A percentile compares a stretch with the other conserved stretches of the same genome.
phyloP scores from a whole-genome alignment of 2,888 invertebrate genomes.

The Cataglyphis albicans region DNA sequence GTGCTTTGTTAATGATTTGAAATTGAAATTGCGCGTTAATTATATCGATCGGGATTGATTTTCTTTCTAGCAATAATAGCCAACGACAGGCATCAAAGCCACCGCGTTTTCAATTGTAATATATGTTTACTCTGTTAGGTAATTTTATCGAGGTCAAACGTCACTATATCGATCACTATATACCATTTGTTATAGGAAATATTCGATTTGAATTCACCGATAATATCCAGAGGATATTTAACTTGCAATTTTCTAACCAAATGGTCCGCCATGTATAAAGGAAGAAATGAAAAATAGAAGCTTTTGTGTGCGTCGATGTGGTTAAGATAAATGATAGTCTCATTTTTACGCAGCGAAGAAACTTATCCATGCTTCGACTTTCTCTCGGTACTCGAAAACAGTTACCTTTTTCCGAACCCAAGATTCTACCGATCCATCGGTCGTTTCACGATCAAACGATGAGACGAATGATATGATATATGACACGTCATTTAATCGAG shows the following conservation, averaged over 20 bases:
- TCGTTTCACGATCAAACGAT: conserved; percentile 5
- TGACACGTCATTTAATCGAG: neutral
- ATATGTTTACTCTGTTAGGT: conserved; percentile 24
- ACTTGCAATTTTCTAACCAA: conserved; percentile 3
- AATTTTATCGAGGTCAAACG: conserved; percentile 41
- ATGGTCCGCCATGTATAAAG: neutral
- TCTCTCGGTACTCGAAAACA: neutral
- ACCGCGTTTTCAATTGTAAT: conserved; percentile 30
- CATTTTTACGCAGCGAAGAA: neutral
- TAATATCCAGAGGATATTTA: neutral
- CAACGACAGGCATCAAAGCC: conserved; percentile 29
- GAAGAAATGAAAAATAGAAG: neutral
- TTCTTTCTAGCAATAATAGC: neutral
- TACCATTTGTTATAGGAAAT: conserved; percentile 17
- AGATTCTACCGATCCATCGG: conserved; percentile 30
- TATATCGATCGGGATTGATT: conserved; percentile 32
- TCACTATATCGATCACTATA: neutral
- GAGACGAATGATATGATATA: neutral
- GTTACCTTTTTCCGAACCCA: conserved; percentile 10
- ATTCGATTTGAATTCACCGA: neutral
- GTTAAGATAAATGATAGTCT: conserved; percentile 5
- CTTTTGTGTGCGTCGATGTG: neutral
- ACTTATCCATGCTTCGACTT: conserved; percentile 25
- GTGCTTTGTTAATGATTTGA: conserved; percentile 32
- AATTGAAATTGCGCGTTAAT: conserved; percentile 44